Percentiles rank a stretch among this genome's conserved stretches.
Evolutionary conservation across 2,797 vertebrate genomes (phyloP).

Genomic region (Eulemur rubriventer): DNA sequence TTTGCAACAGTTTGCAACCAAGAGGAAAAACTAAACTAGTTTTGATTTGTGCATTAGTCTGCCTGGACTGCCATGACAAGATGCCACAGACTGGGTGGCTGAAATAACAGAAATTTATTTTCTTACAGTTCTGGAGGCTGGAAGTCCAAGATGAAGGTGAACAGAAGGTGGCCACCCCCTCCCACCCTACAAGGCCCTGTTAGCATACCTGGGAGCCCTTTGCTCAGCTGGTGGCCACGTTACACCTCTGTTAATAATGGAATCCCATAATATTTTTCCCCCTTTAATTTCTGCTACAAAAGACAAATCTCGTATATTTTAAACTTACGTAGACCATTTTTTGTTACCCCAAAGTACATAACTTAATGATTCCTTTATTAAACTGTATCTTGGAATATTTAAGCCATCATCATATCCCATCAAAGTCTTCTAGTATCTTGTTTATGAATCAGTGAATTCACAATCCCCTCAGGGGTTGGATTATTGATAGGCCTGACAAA

Average conservation of each 20-base stretch:
- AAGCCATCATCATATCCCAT: too few species aligned
- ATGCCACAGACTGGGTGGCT: background rate
- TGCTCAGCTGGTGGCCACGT: background rate
- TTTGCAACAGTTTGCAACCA: slow-evolving; percentile 44
- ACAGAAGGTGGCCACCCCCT: background rate
- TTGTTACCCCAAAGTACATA: background rate
- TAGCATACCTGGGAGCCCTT: background rate
- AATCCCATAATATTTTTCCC: background rate
- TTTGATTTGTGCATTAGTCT: background rate
- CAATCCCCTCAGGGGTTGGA: background rate
- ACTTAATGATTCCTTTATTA: background rate
- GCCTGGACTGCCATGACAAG: background rate
- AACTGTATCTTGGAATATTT: background rate
- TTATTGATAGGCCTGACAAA: background rate
- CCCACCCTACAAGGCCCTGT: background rate
- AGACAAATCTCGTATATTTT: background rate
- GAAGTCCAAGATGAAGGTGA: background rate
- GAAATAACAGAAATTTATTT: background rate
- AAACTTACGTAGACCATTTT: background rate
- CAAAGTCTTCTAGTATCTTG: background rate
- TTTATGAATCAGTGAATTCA: background rate
- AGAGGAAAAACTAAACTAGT: slow-evolving; percentile 4
- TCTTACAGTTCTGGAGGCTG: background rate
- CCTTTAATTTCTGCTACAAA: slow-evolving; percentile 12
- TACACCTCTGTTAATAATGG: background rate